Evolutionary conservation across 2,888 invertebrate species (phyloP).

Genomic region (Alcis repandata): DNA sequence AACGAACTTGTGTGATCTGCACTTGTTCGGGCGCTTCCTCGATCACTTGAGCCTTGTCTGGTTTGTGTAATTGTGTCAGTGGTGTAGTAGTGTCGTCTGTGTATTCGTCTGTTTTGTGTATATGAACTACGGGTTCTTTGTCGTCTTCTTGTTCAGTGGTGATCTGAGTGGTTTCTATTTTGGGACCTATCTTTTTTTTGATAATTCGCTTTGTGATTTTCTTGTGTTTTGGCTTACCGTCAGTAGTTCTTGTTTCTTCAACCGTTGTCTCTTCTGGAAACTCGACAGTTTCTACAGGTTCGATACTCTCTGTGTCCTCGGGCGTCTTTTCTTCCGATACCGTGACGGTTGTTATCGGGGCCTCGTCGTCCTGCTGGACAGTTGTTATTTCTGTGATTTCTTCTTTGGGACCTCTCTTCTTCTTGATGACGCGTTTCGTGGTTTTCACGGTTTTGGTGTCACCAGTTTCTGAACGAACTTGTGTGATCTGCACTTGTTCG

Average conservation of each 20-base stretch:
- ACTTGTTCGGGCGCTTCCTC: background rate
- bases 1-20: background rate
- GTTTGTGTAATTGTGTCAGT: background rate
- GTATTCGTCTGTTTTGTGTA: background rate
- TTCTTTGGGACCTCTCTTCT: background rate
- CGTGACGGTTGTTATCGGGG: background rate
- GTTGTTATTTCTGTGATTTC: background rate
- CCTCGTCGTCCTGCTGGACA: background rate
- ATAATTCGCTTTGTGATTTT: background rate
- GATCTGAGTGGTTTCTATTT: slow-evolving; percentile 60
- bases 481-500: background rate
- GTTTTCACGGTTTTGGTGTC: background rate
- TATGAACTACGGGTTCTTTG: background rate
- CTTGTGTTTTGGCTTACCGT: background rate
- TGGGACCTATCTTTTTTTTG: background rate
- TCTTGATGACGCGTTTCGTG: background rate
- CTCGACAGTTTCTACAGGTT: background rate
- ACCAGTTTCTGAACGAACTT: background rate
- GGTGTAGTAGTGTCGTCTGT: background rate
- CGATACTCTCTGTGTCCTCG: background rate
- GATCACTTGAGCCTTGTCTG: background rate
- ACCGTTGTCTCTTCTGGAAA: background rate
- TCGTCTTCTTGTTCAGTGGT: slow-evolving; percentile 59
- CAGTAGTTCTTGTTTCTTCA: background rate
- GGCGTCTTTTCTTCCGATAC: background rate